Evolutionary conservation across 2,888 invertebrate species (phyloP).

Genomic region (Andrena chrysosceles): DNA sequence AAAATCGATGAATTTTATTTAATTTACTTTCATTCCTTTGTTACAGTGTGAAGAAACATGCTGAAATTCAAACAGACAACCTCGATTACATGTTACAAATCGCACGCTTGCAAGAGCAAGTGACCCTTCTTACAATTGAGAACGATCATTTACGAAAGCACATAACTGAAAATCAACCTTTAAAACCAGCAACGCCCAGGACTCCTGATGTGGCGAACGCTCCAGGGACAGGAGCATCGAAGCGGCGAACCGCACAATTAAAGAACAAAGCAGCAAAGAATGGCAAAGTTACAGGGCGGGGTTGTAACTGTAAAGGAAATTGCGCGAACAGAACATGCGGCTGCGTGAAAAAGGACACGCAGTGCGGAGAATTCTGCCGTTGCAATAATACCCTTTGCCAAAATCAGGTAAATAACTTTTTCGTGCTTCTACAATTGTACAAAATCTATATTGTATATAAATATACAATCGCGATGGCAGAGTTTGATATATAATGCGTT

Average conservation of each 20-base stretch:
- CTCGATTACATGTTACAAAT: constrained; percentile 40
- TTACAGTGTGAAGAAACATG: constrained; percentile 13
- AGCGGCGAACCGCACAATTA: not conserved
- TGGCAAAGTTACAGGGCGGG: not conserved
- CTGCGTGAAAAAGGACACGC: constrained; percentile 68
- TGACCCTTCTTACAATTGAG: constrained; percentile 60
- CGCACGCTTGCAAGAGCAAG: constrained; percentile 59
- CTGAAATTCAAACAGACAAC: constrained; percentile 35
- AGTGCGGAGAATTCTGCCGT: constrained; percentile 67
- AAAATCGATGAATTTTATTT: not conserved
- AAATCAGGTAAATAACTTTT: constrained; percentile 69
- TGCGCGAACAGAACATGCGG: constrained; percentile 72
- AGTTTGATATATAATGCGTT: too few species aligned
- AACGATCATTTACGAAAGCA: constrained; percentile 46
- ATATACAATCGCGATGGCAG: too few species aligned
- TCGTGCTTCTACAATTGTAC: not conserved
- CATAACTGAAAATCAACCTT: not conserved
- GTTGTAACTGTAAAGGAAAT: constrained; percentile 72
- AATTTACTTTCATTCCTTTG: not conserved
- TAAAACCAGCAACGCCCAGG: not conserved
- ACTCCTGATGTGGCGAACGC: not conserved
- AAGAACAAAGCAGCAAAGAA: not conserved
- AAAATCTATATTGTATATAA: not conserved
- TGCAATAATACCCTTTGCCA: constrained; percentile 67
- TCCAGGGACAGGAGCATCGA: too few species aligned